Evolutionary conservation across 2,797 vertebrate genomes (phyloP), one percentile per base, ranked within the genome.

Genomic region (Malurus leucopterus): DNA sequence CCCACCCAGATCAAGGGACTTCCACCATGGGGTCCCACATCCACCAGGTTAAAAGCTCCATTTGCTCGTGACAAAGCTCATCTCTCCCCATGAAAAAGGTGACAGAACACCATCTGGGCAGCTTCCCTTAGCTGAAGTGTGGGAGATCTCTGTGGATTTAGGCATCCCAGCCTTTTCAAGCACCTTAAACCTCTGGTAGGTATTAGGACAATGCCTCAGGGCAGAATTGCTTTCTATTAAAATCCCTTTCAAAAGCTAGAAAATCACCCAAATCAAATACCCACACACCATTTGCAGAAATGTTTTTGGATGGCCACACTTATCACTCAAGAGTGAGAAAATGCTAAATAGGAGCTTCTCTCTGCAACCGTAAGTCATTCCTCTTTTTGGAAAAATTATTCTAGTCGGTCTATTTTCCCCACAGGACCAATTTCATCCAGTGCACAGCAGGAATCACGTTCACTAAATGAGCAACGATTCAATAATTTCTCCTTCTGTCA

Each of bases 401-500:
- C 46, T 57, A 67, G 74, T 61, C 67, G 75, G 41, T 34, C 73
- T 81, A 76, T 91, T 95, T 95, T 84, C 46, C 89, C 80, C 86
- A 79, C 38, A 86, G 85, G 89, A 22, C 63, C 57, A 84, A 86
- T 94, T 92, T 84, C 57, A 91, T 81, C 80, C 88, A 67, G 11
- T 27, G 76, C 80, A 81, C 85, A 88, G 85, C 63, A 94, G 83
- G 80, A 86, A 86, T 70, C 77, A 57, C 7, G 0, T 73, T 92
- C 83, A 79, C 77, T 94, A 94, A 92, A 92, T 82, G 84, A 92
- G 71, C 91, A 91, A 76, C 11, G 1, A 91, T 86, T 91, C 89
- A 93, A 84, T 94, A 94, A 91, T 91, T 93, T 90, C 58, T 94
- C 86, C 64, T 79, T 93, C 89, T 91, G 88, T 92, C 90, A 86